Percentiles rank a stretch among this genome's conserved stretches.
Evolutionary conservation across 2,888 invertebrate genomes (phyloP).

Genomic region (Chloroclystis v-ata): DNA sequence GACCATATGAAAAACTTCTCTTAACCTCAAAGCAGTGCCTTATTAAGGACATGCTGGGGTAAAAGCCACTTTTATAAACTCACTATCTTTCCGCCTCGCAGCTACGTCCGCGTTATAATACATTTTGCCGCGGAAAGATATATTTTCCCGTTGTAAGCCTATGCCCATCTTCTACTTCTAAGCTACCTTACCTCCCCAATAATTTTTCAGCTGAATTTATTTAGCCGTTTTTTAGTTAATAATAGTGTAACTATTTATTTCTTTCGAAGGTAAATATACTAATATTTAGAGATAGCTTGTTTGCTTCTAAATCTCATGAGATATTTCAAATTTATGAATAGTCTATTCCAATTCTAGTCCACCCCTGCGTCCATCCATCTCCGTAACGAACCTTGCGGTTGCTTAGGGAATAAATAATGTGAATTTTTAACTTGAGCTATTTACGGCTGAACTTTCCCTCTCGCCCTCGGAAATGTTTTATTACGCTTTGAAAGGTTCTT

Average conservation of each 20-base stretch:
- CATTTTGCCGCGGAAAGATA: too few species aligned
- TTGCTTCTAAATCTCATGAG: too few species aligned
- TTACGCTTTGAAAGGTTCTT: constrained; percentile 13
- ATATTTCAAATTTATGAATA: too few species aligned
- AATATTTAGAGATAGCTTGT: too few species aligned
- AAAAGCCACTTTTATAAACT: not conserved
- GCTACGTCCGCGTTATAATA: too few species aligned
- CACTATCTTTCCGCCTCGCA: not conserved
- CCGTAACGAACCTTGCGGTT: constrained; percentile 10
- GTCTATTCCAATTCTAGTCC: not conserved
- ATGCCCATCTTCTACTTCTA: too few species aligned
- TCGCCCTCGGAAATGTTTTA: constrained; percentile 11
- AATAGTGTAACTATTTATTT: too few species aligned
- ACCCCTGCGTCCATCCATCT: constrained; percentile 1
- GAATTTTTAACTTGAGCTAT: constrained; percentile 20
- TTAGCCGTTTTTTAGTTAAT: too few species aligned
- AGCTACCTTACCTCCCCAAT: too few species aligned
- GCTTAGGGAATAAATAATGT: constrained; percentile 24
- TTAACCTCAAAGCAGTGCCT: constrained; percentile 2
- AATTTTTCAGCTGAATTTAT: too few species aligned
- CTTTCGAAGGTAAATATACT: too few species aligned
- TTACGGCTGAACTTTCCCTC: constrained; percentile 23
- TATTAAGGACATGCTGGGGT: not conserved
- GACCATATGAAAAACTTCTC: constrained; percentile 16
- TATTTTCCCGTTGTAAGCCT: too few species aligned